A percentile compares a stretch with the other conserved stretches of the same genome.
Evolutionary conservation across 2,113 vertebrate genomes (phyloP).

Genomic region (Xiphophorus hellerii): DNA sequence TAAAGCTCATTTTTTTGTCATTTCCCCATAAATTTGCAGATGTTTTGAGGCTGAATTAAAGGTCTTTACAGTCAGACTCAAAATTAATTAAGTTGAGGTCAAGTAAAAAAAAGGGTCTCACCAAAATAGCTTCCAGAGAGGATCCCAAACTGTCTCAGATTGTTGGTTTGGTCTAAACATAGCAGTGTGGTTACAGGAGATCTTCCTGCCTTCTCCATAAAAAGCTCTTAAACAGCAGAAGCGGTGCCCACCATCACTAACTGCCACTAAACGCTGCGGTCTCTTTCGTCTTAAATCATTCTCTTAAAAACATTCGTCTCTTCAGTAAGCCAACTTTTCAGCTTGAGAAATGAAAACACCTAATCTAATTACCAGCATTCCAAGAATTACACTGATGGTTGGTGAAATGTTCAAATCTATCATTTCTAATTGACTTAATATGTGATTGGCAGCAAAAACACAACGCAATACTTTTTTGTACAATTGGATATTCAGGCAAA

Average conservation of each 20-base stretch:
- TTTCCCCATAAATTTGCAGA: background rate
- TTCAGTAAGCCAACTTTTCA: too few relatives aligned
- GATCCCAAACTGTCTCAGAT: constrained; percentile 32
- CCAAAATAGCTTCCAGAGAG: constrained; percentile 52
- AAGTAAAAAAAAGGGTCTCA: constrained; percentile 8
- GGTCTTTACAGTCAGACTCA: constrained; percentile 10
- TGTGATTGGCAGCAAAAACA: too few relatives aligned
- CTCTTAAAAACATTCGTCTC: background rate
- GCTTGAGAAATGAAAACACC: too few relatives aligned
- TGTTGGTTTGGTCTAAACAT: constrained; percentile 53
- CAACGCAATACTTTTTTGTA: too few relatives aligned
- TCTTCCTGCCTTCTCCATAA: constrained; percentile 52
- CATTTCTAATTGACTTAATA: too few relatives aligned
- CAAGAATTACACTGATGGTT: too few relatives aligned
- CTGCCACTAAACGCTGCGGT: constrained; percentile 17
- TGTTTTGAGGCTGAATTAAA: background rate
- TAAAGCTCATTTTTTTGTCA: background rate
- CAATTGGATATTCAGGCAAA: too few relatives aligned
- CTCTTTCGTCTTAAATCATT: background rate
- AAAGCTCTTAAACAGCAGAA: constrained; percentile 19
- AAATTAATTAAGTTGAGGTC: constrained; percentile 29
- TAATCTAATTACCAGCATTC: too few relatives aligned
- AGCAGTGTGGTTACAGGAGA: constrained; percentile 37
- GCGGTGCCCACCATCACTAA: constrained; percentile 18
- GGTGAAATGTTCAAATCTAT: too few relatives aligned